A percentile compares a stretch with the other conserved stretches of the same genome.
Evolutionary conservation across 2,888 invertebrate species (phyloP).

Genomic region (Biston stratarius): DNA sequence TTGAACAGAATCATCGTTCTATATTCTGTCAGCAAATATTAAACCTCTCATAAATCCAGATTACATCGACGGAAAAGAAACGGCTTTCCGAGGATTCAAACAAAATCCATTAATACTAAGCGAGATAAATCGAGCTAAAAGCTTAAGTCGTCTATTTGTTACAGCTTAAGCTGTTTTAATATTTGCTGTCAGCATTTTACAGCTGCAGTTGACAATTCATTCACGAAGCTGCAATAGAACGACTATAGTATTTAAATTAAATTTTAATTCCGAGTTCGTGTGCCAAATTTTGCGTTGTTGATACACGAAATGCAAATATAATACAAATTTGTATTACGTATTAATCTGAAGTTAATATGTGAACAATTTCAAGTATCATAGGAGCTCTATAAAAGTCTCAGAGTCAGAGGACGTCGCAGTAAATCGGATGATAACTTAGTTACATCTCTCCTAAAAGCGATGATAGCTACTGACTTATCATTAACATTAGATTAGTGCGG

Average conservation of each 20-base stretch:
- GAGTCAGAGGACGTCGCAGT: too few relatives aligned
- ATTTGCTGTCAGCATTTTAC: conserved; percentile 29
- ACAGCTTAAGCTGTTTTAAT: conserved; percentile 33
- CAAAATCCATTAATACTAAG: conserved; percentile 37
- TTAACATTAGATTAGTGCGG: too few relatives aligned
- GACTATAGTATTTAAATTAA: background rate
- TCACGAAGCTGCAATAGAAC: background rate
- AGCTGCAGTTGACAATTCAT: background rate
- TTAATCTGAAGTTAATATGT: too few relatives aligned
- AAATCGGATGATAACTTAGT: too few relatives aligned
- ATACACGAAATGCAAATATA: too few relatives aligned
- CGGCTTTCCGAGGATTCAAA: conserved; percentile 18
- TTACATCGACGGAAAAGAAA: conserved; percentile 30
- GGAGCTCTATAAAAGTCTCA: too few relatives aligned
- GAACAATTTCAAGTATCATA: too few relatives aligned
- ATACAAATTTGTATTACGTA: too few relatives aligned
- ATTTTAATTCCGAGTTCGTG: too few relatives aligned
- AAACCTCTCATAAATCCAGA: conserved; percentile 32
- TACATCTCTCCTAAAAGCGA: too few relatives aligned
- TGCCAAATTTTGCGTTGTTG: too few relatives aligned
- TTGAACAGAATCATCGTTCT: background rate
- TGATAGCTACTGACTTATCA: too few relatives aligned
- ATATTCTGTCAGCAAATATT: conserved; percentile 14
- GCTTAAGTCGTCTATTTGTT: conserved; percentile 25
- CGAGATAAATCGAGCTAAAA: conserved; percentile 41